Evolutionary conservation across 2,888 invertebrate species (phyloP), one percentile per base, ranked within the genome.

Genomic region (Sturmia bella): DNA sequence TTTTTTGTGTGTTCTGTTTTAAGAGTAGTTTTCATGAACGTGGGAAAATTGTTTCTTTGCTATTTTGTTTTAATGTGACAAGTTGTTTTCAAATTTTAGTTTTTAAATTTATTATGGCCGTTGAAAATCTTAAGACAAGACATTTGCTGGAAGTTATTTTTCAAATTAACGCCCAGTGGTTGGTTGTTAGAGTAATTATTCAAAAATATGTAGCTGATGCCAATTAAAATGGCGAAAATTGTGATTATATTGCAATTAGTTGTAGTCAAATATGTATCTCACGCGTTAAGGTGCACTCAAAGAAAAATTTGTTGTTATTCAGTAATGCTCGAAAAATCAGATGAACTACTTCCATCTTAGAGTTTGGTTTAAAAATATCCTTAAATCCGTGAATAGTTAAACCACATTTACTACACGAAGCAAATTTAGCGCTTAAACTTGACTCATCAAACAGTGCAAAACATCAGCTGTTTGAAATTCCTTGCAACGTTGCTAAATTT

Each of bases 31-130:
- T 82, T 82, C 78, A 82, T 82, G 78, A 82, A 78, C 82, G 82
- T 82, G 82, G 78, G 82, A 82, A 82, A 82, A 82, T 57, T 15
- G 12, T 75, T 69, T 48, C 11, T 45, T 59, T 73, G 21, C 56
- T 75, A 41, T 50, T 32, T 41, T 57, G 32, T 17, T 27, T 17
- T 24, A 54, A 54, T 32, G 66, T 68, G 52, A 72, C 43, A 72
- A 78, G 72, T 78, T 66, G 45, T 69, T 61, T 61, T 43, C 0
- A 17, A 52, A 75, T 59, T 43, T 75, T 66, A 63, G 69, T 63
- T 76, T 69, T 69, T 37, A 69, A 69, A 54, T 76, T 69, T 76
- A 61, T 69, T 76, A 43, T 15, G 52, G 21, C 54, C 48, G 24
- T 43, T 41, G 59, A 43, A 50, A 66, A 37, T 48, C 9, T 59